Evolutionary conservation across 2,113 vertebrate genomes (phyloP).

Genomic region (Microtus pennsylvanicus): DNA sequence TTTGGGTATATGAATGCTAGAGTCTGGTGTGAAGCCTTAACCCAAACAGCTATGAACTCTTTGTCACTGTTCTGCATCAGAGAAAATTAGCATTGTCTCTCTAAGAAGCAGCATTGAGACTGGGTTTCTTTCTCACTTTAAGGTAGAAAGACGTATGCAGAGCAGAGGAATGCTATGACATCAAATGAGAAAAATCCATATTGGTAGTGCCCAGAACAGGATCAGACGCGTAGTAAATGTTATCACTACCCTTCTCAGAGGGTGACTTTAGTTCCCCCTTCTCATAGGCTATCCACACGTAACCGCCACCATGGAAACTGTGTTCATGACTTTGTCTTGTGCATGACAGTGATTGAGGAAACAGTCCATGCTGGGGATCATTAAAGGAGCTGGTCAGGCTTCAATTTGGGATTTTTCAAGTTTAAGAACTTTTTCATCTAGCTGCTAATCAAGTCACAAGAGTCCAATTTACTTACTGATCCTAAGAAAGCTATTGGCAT

Average conservation of each 20-base stretch:
- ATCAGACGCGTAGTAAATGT: background rate
- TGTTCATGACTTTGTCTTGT: background rate
- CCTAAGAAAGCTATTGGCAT: conserved; percentile 61
- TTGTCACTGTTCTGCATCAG: background rate
- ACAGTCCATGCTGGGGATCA: background rate
- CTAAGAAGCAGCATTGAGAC: background rate
- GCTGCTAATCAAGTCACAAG: conserved; percentile 61
- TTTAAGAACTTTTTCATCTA: conserved; percentile 51
- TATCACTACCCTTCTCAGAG: conserved; percentile 4
- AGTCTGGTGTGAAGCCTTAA: too few relatives aligned
- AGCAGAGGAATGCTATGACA: background rate
- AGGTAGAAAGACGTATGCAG: background rate
- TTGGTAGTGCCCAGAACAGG: background rate
- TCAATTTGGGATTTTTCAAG: conserved; percentile 55
- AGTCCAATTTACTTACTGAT: conserved; percentile 62
- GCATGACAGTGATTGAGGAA: conserved; percentile 5
- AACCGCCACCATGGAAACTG: background rate
- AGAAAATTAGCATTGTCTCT: background rate
- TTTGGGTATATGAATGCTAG: too few relatives aligned
- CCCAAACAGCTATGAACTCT: background rate
- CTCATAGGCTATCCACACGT: background rate
- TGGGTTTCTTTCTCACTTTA: background rate
- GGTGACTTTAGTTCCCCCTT: background rate
- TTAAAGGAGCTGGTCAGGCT: conserved; percentile 11
- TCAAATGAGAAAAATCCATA: background rate